Base-by-base conservation (phyloP, 1,140 invertebrate species). In the Drosophila arizonae region DNA sequence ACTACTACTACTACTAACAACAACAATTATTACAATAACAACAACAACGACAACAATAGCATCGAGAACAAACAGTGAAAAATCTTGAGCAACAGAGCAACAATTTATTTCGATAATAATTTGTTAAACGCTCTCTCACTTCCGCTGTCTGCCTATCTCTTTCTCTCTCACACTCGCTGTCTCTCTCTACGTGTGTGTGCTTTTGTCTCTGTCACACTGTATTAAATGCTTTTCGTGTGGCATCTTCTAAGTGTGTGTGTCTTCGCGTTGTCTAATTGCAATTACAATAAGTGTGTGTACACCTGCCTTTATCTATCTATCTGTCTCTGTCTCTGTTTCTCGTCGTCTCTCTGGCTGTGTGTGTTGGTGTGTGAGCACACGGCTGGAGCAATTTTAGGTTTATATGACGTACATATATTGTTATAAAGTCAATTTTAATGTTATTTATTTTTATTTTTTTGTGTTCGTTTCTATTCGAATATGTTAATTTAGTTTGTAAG, bases 161-260 rank as follows among this genome's bases (percentile, higher is more conserved):
- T 3, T 39, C 36, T 58, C 26, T 13, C 41, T 45, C 56, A 28
- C 24, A 6, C 43, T 46, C 15, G 15, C 43, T 46, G 1, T 46
- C n/a, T 45, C 11, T 8, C 8, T 57, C 55, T 48, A 10, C 13
- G 5, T 26, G 10, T 28, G 21, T 50, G 9, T 50, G 46, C 17
- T 17, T 30, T 8, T 50, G 36, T 52, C 50, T 52, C 48, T 39
- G 6, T 28, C 30, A 46, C 28, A 9, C 43, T 58, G 39, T 46
- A 21, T 63, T 45, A 41, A 48, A 26, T 50, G 33, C 28, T 51
- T 62, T 54, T 55, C 57, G 24, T 68, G 30, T 61, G 17, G 36
- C 57, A 75, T 79, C 30, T 33, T 1, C 4, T 70, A 50, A 81
- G 57, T 41, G 55, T 51, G 60, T 45, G 21, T 46, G 61, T 51